Evolutionary conservation across 2,797 vertebrate genomes (phyloP).

Genomic region (Bradypodion pumilum): DNA sequence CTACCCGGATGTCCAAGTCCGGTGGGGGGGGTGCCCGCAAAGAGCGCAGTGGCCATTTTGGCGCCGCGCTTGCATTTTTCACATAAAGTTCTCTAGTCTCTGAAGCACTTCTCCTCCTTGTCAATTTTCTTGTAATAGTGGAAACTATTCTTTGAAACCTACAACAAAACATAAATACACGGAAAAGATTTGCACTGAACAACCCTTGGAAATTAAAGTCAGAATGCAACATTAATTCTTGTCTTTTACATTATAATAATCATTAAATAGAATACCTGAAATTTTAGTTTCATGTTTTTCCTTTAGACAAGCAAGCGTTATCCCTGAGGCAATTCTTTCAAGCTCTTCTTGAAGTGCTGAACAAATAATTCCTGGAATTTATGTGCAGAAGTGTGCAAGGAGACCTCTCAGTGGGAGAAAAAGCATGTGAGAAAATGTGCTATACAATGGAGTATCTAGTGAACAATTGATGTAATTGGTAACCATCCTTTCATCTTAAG

Average conservation of each 20-base stretch:
- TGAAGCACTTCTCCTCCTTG: accelerated
- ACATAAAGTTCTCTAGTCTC: slow-evolving; percentile 10
- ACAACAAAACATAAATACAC: slow-evolving; percentile 20
- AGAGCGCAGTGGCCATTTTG: too few relatives aligned
- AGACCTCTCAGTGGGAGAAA: slow-evolving; percentile 39
- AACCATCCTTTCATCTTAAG: slow-evolving; percentile 42
- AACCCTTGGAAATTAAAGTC: slow-evolving; percentile 30
- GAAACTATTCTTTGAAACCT: background rate
- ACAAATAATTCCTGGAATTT: slow-evolving; percentile 14
- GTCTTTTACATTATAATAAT: background rate
- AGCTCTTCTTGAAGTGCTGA: slow-evolving; percentile 40
- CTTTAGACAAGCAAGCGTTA: slow-evolving; percentile 31
- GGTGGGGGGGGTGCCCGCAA: too few relatives aligned
- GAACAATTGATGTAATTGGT: slow-evolving; percentile 49
- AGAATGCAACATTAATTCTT: slow-evolving; percentile 28
- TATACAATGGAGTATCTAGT: slow-evolving; percentile 50
- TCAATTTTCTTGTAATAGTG: slow-evolving; percentile 8
- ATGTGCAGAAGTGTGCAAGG: slow-evolving; percentile 15
- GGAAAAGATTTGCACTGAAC: slow-evolving; percentile 21
- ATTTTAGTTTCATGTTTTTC: slow-evolving; percentile 22
- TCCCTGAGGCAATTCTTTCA: slow-evolving; percentile 24
- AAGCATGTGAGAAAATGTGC: slow-evolving; percentile 52
- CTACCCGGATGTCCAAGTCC: too few relatives aligned
- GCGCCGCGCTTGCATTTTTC: too few relatives aligned
- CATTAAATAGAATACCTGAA: background rate